phyloP scores from a whole-genome alignment of 2,888 invertebrate genomes.

The Drosophila suboccidentalis region DNA sequence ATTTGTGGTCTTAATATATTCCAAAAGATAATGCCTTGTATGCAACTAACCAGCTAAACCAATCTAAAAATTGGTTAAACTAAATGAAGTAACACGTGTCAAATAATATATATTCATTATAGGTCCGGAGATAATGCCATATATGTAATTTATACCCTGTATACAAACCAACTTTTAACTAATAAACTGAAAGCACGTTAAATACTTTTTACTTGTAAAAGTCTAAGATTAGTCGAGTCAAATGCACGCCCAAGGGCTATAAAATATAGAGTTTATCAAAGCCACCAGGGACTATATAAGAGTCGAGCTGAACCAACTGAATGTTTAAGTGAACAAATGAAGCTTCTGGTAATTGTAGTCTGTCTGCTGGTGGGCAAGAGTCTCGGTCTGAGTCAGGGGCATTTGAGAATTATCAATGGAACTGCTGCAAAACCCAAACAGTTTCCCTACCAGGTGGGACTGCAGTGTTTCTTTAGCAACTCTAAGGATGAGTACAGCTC shows the following conservation, averaged over 20 bases:
- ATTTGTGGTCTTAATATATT: neutral
- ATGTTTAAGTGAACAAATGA: slow-evolving; percentile 37
- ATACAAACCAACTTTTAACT: slow-evolving; percentile 14
- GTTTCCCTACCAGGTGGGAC: slow-evolving; percentile 57
- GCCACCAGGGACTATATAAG: slow-evolving; percentile 47
- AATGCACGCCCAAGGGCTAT: slow-evolving; percentile 33
- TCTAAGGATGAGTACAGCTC: neutral
- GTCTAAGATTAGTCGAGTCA: slow-evolving; percentile 27
- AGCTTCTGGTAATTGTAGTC: slow-evolving; percentile 21
- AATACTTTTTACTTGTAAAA: slow-evolving; percentile 12
- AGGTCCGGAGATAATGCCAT: slow-evolving; percentile 27
- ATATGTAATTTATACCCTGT: slow-evolving; percentile 5
- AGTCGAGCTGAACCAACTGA: neutral
- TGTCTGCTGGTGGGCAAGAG: slow-evolving; percentile 15
- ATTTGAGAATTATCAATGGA: slow-evolving; percentile 59
- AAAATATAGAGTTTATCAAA: slow-evolving; percentile 12
- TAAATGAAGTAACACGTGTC: neutral
- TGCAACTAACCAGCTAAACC: neutral
- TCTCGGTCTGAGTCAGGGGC: slow-evolving; percentile 19
- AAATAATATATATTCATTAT: slow-evolving; percentile 16
- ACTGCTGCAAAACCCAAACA: slow-evolving; percentile 22
- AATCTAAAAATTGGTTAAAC: neutral
- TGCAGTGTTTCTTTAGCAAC: slow-evolving; percentile 37
- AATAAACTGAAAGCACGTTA: slow-evolving; percentile 52
- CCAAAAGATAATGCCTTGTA: neutral